Percentiles rank a stretch among this genome's conserved stretches.
Evolutionary conservation across 2,797 vertebrate genomes (phyloP).

Genomic region (Limnodromus scolopaceus): DNA sequence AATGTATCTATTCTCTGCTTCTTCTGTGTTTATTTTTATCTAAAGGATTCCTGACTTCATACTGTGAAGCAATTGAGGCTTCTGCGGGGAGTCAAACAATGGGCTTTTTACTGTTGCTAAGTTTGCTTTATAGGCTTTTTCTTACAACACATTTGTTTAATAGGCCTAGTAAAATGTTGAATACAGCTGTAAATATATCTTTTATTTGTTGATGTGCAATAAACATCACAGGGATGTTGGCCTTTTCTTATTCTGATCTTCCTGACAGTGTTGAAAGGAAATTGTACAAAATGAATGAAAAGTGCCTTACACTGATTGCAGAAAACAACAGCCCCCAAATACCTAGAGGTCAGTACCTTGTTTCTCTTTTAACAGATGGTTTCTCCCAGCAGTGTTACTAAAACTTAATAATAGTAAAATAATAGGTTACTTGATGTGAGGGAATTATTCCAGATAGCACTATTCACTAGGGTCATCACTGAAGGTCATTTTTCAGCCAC

Average conservation of each 20-base stretch:
- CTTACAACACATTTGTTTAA: conserved; percentile 53
- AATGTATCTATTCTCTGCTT: conserved; percentile 13
- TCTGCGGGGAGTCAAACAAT: conserved; percentile 58
- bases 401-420: conserved; percentile 59
- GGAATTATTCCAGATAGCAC: conserved; percentile 39
- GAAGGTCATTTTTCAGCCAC: conserved; percentile 49
- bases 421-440: conserved; percentile 36
- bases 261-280: conserved; percentile 33
- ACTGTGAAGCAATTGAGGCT: conserved; percentile 65
- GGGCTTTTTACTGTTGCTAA: conserved; percentile 59
- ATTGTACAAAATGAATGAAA: conserved; percentile 27
- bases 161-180: conserved; percentile 55
- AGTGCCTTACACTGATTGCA: conserved; percentile 11
- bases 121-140: conserved; percentile 56
- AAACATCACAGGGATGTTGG: conserved; percentile 21
- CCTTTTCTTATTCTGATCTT: conserved; percentile 57
- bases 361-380: conserved; percentile 44
- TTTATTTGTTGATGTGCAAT: conserved; percentile 54
- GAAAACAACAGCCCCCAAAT: conserved; percentile 7
- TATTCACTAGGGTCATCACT: conserved; percentile 13
- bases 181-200: conserved; percentile 58
- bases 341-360: conserved; percentile 28
- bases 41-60: conserved; percentile 65
- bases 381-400: conserved; percentile 48
- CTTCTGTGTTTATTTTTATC: conserved; percentile 60